Evolutionary conservation across 2,888 invertebrate genomes (phyloP).

Genomic region (Helleia helle): DNA sequence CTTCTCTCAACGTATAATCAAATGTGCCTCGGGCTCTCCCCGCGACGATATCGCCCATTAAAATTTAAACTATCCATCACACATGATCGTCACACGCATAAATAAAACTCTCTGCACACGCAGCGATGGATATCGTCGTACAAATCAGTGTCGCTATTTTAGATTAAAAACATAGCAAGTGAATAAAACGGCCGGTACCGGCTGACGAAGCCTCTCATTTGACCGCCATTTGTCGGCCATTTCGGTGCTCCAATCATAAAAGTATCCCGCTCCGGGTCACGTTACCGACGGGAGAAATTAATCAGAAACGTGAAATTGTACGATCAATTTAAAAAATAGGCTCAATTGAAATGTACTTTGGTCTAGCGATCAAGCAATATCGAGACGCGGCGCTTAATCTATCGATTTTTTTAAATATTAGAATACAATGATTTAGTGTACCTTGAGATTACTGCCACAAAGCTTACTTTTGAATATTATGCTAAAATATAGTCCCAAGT

Average conservation of each 20-base stretch:
- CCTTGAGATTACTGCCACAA: no score
- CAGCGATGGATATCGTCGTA: slow-evolving; percentile 15
- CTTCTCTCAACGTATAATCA: slow-evolving; percentile 73
- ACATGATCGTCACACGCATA: background rate
- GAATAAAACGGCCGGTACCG: slow-evolving; percentile 53
- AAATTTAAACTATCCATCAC: slow-evolving; percentile 28
- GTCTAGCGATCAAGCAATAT: no score
- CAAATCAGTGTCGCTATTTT: slow-evolving; percentile 4
- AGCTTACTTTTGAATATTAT: no score
- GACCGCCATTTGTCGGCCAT: slow-evolving; percentile 73
- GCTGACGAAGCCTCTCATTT: slow-evolving; percentile 71
- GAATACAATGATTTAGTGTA: no score
- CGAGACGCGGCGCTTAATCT: no score
- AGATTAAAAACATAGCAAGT: slow-evolving; percentile 42
- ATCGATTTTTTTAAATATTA: no score
- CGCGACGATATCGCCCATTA: slow-evolving; percentile 28
- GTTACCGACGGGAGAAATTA: slow-evolving; percentile 71
- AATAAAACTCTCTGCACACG: background rate
- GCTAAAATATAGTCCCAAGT: no score
- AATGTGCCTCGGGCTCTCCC: slow-evolving; percentile 62
- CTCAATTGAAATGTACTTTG: no score
- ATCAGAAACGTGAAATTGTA: slow-evolving; percentile 60
- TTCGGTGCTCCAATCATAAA: slow-evolving; percentile 73
- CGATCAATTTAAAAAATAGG: no score
- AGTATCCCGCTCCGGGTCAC: slow-evolving; percentile 68